Evolutionary conservation across 1,140 invertebrate genomes (phyloP), one percentile per base, ranked within the genome.

Genomic region (Paraescarpia echinospica): DNA sequence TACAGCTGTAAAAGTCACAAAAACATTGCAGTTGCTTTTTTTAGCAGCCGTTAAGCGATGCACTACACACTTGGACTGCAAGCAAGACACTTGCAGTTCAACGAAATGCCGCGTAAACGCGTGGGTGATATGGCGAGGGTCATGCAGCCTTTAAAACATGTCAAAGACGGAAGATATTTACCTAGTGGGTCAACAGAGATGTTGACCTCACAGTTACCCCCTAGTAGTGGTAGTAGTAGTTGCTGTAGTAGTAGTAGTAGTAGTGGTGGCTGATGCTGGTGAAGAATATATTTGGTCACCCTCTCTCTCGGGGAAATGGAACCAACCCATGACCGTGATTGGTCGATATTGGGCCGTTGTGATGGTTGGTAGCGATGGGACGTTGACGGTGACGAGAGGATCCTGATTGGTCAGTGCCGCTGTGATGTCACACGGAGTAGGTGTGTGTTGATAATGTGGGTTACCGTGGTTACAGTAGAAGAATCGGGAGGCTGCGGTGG

Each of bases 401-500:
- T 77, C 59, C 59, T 77, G 59, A 77, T 77, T 77, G 9, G 59
- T 77, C 59, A 77, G 2, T 77, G 9, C 59, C 59, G 22, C 59
- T 4, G 59, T 77, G 59, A 77, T 77, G 59, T 77, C 59, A 77
- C 59, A 77, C 59, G 59, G 59, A 77, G 59, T 77, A 77, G 1
- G 59, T 77, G 59, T 77, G 59, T 77, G 59, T 77, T 27, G 59
- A 77, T 77, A 77, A 77, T 77, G 59, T 77, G 59, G 27, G 59
- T 77, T 77, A 77, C 59, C 59, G 59, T 77, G 59, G 59, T 77
- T 77, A 77, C 59, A 77, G 59, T 77, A 77, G 59, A 77, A 77
- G 59, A 77, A 77, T 31, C 59, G 22, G 59, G 59, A 77, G 14
- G 59, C 59, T 77, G 59, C 59, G 22, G 59, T 77, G 59, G 59